Percentiles rank a stretch among this genome's conserved stretches.
Conservation (phyloP, 1,140 invertebrate species). For the Archegozetes longisetosus region DNA sequence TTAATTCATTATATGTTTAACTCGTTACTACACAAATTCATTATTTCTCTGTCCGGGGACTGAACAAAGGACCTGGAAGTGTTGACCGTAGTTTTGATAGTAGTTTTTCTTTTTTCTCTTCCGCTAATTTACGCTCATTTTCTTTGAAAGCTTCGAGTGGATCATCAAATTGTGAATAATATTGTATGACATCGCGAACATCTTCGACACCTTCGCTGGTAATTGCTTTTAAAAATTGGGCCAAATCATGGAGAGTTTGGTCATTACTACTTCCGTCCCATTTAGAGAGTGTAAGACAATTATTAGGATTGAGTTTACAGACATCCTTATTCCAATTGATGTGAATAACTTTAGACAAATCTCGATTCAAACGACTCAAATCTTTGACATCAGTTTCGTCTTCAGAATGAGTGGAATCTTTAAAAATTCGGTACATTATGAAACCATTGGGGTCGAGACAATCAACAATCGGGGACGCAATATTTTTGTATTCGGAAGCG, state of each 20-base stretch:
- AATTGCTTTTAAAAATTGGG: slow-evolving; percentile 79
- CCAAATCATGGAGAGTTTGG: slow-evolving; percentile 67
- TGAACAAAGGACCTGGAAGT: too few species aligned
- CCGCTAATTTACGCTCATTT: slow-evolving; percentile 44
- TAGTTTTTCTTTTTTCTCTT: slow-evolving; percentile 12
- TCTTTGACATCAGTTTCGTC: slow-evolving; percentile 93
- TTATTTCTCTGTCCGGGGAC: too few species aligned
- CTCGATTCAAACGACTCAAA: slow-evolving; percentile 78
- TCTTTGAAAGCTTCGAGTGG: slow-evolving; percentile 77
- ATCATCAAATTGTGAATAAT: slow-evolving; percentile 88
- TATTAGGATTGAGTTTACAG: slow-evolving; percentile 71
- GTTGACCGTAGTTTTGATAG: not conserved
- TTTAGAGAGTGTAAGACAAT: slow-evolving; percentile 67
- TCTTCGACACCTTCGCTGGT: slow-evolving; percentile 71
- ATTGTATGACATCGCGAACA: slow-evolving; percentile 76
- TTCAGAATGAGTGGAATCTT: slow-evolving; percentile 90
- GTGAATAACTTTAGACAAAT: slow-evolving; percentile 87
- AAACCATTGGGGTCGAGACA: slow-evolving; percentile 73
- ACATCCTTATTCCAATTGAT: slow-evolving; percentile 84
- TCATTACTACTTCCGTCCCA: slow-evolving; percentile 83
- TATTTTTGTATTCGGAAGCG: slow-evolving; percentile 75
- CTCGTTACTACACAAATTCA: too few species aligned
- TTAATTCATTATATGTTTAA: too few species aligned
- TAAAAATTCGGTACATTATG: slow-evolving; percentile 78
- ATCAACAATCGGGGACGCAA: slow-evolving; percentile 82